These are phyloP conservation scores for Trichosurus vulpecula DNA, from an alignment of 2,797 vertebrate species.

Conservation along the genomic window DNA sequence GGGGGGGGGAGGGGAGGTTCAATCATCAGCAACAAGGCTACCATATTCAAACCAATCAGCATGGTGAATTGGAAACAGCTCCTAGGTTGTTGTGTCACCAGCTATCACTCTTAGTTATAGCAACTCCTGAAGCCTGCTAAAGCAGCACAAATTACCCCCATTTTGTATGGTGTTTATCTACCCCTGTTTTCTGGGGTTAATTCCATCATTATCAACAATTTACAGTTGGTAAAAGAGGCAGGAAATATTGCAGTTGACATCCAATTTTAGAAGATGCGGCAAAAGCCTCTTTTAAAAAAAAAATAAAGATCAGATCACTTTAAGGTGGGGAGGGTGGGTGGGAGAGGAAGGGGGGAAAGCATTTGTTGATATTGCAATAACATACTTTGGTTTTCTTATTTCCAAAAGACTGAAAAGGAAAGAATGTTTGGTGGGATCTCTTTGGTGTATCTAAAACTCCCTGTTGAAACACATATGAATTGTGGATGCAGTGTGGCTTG, in stretches of 20 bases:
- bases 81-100: conserved; percentile 50
- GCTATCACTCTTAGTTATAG: conserved; percentile 12
- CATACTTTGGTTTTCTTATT: not conserved
- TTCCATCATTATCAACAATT: conserved; percentile 34
- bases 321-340: not conserved
- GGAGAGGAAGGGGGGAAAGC: not conserved
- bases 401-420: conserved; percentile 4
- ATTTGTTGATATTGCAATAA: conserved; percentile 27
- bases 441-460: not conserved
- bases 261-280: conserved; percentile 37
- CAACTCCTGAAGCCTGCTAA: not conserved
- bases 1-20: not conserved
- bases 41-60: conserved; percentile 19
- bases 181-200: conserved; percentile 57
- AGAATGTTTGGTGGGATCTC: not conserved
- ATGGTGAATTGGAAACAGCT: conserved; percentile 11
- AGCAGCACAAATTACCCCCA: conserved; percentile 5
- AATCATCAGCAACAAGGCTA: conserved; percentile 10
- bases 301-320: conserved; percentile 32
- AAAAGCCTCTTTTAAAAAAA: conserved; percentile 41
- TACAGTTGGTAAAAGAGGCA: conserved; percentile 28
- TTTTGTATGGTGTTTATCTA: conserved; percentile 10
- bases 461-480: not conserved
- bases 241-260: conserved; percentile 27
- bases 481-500: not conserved